Base-by-base conservation (phyloP, 2,113 vertebrate genomes). In the Lucifuga dentata region DNA sequence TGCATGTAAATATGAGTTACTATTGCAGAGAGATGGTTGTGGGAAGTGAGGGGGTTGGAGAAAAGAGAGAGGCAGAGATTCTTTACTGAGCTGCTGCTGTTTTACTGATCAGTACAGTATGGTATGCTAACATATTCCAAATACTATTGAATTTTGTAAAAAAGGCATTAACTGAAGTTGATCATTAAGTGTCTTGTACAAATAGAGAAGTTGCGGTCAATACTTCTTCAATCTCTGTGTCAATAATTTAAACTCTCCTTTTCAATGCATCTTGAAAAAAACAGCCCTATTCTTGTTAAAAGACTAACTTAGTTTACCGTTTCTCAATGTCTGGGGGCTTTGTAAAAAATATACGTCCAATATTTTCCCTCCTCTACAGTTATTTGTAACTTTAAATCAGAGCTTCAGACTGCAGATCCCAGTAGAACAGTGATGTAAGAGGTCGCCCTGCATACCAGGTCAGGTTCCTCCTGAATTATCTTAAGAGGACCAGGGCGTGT, bases 31-130 rank as follows among this genome's bases (percentile, higher is more conserved):
- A 78, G 58, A 68, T 73, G 66, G 62, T 72, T 33, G 13, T 68
- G 72, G 79, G 60, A 83, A 70, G 68, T 70, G 82, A 85, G 75
- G 39, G 67, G 65, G 45, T 52, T 48, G 13, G 78, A 86, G 68
- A 89, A 73, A 76, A 65, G 48, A 85, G 82, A 83, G 57, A 80
- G 33, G 62, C 76, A 20, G 78, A 86, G 84, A 87, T 82, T 84
- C 66, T 69, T 60, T 81, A 29, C 26, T 16, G 63, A 85, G 76
- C 75, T 61, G 62, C 45, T 68, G 51, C 32, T 62, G 36, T 43
- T 11, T 26, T 40, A 56, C 7, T 63, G 3, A 8, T 16, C 29
- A 48, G 20, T 39, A 38, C 4, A 5, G 8, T 44, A 12, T 33
- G 50, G 32, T 66, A 13, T 50, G 5, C 19, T 9, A 49, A 46